Conservation (phyloP, 2,888 invertebrate genomes). For the Asteroscopus sphinx region DNA sequence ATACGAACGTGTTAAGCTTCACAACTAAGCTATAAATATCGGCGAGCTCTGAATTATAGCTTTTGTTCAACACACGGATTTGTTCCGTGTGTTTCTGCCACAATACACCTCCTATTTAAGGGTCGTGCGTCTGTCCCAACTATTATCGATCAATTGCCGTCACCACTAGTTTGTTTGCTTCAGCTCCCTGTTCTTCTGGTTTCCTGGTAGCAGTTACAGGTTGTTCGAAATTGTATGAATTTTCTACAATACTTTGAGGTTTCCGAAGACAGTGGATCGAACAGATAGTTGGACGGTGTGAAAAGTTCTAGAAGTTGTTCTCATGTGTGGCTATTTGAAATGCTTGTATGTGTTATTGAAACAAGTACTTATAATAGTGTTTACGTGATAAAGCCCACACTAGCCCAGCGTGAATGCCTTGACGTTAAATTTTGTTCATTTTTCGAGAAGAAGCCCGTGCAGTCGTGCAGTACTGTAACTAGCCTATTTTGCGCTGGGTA, state of each 20-base stretch:
- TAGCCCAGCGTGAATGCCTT: too few species aligned
- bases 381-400: too few species aligned
- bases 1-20: conserved; percentile 77
- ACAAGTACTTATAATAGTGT: too few species aligned
- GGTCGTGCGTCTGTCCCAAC: conserved; percentile 39
- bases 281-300: not conserved
- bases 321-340: not conserved
- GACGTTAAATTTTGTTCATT: too few species aligned
- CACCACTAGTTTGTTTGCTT: conserved; percentile 42
- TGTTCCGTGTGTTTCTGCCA: conserved; percentile 63
- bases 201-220: conserved; percentile 4
- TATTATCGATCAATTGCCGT: conserved; percentile 55
- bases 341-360: too few species aligned
- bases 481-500: too few species aligned
- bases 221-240: conserved; percentile 28
- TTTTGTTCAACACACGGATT: conserved; percentile 72
- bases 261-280: conserved; percentile 14
- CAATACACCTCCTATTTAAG: conserved; percentile 63
- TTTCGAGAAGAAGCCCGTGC: too few species aligned
- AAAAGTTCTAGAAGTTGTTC: conserved; percentile 23
- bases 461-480: too few species aligned
- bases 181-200: conserved; percentile 12
- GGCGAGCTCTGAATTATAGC: conserved; percentile 76
- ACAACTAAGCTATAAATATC: conserved; percentile 80
- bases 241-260: conserved; percentile 10